Evolutionary conservation across 1,140 invertebrate genomes (phyloP).

Genomic region (Drosophila persimilis): DNA sequence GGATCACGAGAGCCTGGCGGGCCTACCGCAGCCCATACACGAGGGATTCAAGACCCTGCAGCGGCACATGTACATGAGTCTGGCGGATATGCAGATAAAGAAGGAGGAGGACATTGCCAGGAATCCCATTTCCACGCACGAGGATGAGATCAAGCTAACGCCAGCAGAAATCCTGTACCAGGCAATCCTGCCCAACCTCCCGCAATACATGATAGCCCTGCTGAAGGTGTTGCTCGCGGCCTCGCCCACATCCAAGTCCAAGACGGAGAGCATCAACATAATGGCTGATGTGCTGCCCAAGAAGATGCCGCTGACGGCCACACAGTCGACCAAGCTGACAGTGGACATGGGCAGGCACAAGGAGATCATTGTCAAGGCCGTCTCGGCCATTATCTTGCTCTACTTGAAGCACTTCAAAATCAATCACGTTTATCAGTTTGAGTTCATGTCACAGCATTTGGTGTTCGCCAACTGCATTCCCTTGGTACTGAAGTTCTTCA

Average conservation of each 20-base stretch:
- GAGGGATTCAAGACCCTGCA: slow-evolving; percentile 96
- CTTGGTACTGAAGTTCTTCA: slow-evolving; percentile 99
- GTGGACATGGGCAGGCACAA: slow-evolving; percentile 99
- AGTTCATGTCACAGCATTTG: slow-evolving; percentile 99
- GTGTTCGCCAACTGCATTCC: slow-evolving; percentile 99
- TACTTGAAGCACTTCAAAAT: slow-evolving; percentile 99
- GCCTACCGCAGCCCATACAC: slow-evolving; percentile 96
- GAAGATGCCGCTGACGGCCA: slow-evolving; percentile 98
- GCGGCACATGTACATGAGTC: slow-evolving; percentile 92
- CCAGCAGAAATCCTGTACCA: slow-evolving; percentile 95
- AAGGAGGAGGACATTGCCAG: slow-evolving; percentile 92
- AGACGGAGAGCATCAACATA: slow-evolving; percentile 99
- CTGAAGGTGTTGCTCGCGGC: slow-evolving; percentile 98
- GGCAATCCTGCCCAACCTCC: slow-evolving; percentile 95
- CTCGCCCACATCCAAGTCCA: slow-evolving; percentile 98
- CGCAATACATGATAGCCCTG: slow-evolving; percentile 98
- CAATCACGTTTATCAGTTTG: slow-evolving; percentile 99
- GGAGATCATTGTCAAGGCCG: slow-evolving; percentile 99
- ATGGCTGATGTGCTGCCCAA: slow-evolving; percentile 98
- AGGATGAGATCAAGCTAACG: slow-evolving; percentile 89
- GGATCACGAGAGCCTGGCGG: slow-evolving; percentile 93
- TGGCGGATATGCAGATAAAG: slow-evolving; percentile 92
- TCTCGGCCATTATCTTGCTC: slow-evolving; percentile 96
- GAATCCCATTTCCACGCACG: slow-evolving; percentile 90
- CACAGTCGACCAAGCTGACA: slow-evolving; percentile 98